Percentiles rank a stretch among this genome's conserved stretches.
Conservation (phyloP, 1,140 invertebrate genomes). For the Brachionus rotundiformis region DNA sequence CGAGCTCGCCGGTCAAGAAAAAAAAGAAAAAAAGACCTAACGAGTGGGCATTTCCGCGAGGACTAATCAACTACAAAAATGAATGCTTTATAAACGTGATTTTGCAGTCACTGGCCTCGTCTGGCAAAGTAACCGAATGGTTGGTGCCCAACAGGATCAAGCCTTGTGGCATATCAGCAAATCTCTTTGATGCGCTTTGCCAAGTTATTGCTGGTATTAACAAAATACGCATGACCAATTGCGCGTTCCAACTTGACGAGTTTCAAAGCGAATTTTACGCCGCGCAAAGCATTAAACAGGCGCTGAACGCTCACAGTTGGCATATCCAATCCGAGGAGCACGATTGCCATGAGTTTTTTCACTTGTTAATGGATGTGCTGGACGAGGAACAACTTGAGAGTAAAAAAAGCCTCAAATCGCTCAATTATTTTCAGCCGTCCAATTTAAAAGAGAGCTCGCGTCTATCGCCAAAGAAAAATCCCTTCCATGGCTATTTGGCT, state of each 20-base stretch:
- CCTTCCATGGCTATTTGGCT: slow-evolving; percentile 41
- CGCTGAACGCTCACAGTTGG: slow-evolving; percentile 39
- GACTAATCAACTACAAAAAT: slow-evolving; percentile 50
- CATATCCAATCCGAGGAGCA: slow-evolving; percentile 43
- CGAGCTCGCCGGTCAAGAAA: background rate
- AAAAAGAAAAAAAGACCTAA: background rate
- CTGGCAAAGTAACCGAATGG: slow-evolving; percentile 41
- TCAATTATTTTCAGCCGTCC: slow-evolving; percentile 47
- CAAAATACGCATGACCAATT: background rate
- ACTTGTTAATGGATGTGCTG: slow-evolving; percentile 30
- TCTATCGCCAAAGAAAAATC: slow-evolving; percentile 8
- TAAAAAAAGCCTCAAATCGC: slow-evolving; percentile 28
- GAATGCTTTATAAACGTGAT: slow-evolving; percentile 51
- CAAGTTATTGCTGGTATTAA: slow-evolving; percentile 25
- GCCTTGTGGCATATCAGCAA: background rate
- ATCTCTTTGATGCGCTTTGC: background rate
- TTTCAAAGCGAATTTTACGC: slow-evolving; percentile 43
- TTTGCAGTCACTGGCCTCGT: slow-evolving; percentile 45
- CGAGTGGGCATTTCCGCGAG: background rate
- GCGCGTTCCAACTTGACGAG: background rate
- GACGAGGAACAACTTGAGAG: slow-evolving; percentile 33
- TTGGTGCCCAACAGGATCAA: background rate
- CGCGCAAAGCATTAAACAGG: slow-evolving; percentile 11
- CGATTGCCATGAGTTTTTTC: slow-evolving; percentile 49
- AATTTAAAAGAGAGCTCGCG: slow-evolving; percentile 47